A percentile compares a stretch with the other conserved stretches of the same genome.
phyloP scores from a whole-genome alignment of 2,797 vertebrate genomes.

The Paedocypris micromegethes region DNA sequence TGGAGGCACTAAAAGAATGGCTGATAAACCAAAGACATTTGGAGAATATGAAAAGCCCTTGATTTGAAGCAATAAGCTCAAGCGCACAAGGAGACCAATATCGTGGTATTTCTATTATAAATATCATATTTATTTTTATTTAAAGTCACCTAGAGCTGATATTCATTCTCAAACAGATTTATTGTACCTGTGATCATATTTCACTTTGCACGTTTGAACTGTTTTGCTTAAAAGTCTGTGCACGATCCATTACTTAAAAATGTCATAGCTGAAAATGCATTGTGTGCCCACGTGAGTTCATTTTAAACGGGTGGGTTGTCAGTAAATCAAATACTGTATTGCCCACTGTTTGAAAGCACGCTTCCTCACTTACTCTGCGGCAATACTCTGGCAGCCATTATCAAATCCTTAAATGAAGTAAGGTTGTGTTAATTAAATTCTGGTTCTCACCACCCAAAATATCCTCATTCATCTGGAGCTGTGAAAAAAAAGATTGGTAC shows the following conservation, averaged over 20 bases:
- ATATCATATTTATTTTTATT: not conserved
- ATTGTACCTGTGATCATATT: conserved; percentile 7
- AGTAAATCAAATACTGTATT: conserved; percentile 20
- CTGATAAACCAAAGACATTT: conserved; percentile 17
- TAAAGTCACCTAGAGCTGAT: conserved; percentile 4
- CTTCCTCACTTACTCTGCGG: conserved; percentile 5
- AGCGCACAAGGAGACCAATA: conserved; percentile 4
- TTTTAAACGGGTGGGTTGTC: conserved; percentile 11
- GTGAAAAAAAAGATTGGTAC: not conserved
- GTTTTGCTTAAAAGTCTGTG: not conserved
- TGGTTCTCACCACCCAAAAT: conserved; percentile 9
- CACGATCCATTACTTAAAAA: conserved; percentile 10
- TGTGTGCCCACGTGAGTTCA: conserved; percentile 10
- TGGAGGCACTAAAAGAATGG: not conserved
- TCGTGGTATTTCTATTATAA: not conserved
- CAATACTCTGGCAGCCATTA: conserved; percentile 8
- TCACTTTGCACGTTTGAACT: conserved; percentile 3
- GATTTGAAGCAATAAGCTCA: not conserved
- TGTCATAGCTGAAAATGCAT: conserved; percentile 12
- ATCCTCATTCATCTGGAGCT: conserved; percentile 15
- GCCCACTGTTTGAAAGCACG: conserved; percentile 1
- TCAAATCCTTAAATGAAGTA: conserved; percentile 18
- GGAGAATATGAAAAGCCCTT: conserved; percentile 8
- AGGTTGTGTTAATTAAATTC: conserved; percentile 27
- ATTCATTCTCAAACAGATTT: conserved; percentile 23